A percentile compares a stretch with the other conserved stretches of the same genome.
These are phyloP conservation scores for Callyntrura guangdongensis DNA, from an alignment of 2,888 invertebrate species.

Conservation along the genomic window DNA sequence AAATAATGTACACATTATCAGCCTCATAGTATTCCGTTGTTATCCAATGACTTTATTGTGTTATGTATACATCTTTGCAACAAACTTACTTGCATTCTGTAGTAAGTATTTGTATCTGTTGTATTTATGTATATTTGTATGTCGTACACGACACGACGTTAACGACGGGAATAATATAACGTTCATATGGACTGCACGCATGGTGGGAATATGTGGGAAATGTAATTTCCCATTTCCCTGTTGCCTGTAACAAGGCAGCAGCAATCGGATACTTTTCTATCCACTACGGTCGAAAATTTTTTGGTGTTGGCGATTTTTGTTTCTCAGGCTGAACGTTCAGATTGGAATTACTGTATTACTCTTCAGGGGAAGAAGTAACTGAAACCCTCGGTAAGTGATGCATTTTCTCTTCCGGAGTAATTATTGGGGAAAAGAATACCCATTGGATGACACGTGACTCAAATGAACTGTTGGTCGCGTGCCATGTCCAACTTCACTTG, in stretches of 20 bases:
- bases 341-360: constrained; percentile 42
- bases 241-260: constrained; percentile 50
- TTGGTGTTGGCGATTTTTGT: constrained; percentile 33
- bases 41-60: constrained; percentile 32
- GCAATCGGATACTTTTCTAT: constrained; percentile 67
- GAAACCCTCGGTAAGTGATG: constrained; percentile 75
- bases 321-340: constrained; percentile 16
- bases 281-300: constrained; percentile 52
- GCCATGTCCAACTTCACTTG: constrained; percentile 57
- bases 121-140: neutral
- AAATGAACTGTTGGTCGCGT: constrained; percentile 83
- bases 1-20: constrained; percentile 55
- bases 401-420: constrained; percentile 81
- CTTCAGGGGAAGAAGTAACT: constrained; percentile 58
- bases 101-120: neutral
- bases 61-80: constrained; percentile 12
- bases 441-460: constrained; percentile 82
- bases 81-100: neutral
- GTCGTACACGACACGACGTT: neutral
- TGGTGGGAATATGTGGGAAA: constrained; percentile 72
- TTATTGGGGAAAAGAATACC: constrained; percentile 82
- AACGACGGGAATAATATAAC: neutral
- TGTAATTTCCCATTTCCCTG: constrained; percentile 47
- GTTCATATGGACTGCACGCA: neutral
- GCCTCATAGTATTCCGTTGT: neutral